Evolutionary conservation across 2,888 invertebrate genomes (phyloP).

Genomic region (Pachliopta kotzebuea): DNA sequence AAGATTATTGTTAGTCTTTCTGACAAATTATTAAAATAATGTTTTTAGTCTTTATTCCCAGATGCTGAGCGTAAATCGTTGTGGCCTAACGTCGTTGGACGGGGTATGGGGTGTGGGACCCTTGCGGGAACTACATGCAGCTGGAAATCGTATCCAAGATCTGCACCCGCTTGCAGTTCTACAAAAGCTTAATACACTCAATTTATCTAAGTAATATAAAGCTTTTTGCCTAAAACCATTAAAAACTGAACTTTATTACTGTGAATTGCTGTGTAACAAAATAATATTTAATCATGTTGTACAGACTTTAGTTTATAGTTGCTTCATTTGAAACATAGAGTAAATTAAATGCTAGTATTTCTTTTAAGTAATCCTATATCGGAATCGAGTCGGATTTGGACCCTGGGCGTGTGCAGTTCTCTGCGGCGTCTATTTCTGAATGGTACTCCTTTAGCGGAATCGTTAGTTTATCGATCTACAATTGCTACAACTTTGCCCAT

Average conservation of each 20-base stretch:
- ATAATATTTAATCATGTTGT: too few species aligned
- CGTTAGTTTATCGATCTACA: slow-evolving; percentile 49
- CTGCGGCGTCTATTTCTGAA: slow-evolving; percentile 56
- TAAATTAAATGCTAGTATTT: slow-evolving; percentile 57
- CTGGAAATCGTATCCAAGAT: slow-evolving; percentile 82
- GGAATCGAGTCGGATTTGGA: slow-evolving; percentile 65
- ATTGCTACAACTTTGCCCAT: slow-evolving; percentile 60
- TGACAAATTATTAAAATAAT: neutral
- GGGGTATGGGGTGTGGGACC: slow-evolving; percentile 83
- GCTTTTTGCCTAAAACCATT: neutral
- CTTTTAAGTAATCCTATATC: slow-evolving; percentile 60
- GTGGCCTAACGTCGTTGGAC: slow-evolving; percentile 83
- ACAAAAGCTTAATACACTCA: slow-evolving; percentile 75
- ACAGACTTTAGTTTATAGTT: neutral
- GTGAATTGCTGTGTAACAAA: neutral
- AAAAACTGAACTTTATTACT: neutral
- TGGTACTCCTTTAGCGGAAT: slow-evolving; percentile 55
- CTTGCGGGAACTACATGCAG: slow-evolving; percentile 82
- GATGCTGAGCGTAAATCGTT: slow-evolving; percentile 81
- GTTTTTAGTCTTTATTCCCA: slow-evolving; percentile 34
- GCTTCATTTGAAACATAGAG: slow-evolving; percentile 63
- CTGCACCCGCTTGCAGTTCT: slow-evolving; percentile 82
- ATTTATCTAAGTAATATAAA: slow-evolving; percentile 62
- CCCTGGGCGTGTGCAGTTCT: slow-evolving; percentile 62
- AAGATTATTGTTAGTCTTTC: too few species aligned